Percentiles rank a stretch among this genome's conserved stretches.
Conservation (phyloP, 2,113 vertebrate species). For the Columbina picui region DNA sequence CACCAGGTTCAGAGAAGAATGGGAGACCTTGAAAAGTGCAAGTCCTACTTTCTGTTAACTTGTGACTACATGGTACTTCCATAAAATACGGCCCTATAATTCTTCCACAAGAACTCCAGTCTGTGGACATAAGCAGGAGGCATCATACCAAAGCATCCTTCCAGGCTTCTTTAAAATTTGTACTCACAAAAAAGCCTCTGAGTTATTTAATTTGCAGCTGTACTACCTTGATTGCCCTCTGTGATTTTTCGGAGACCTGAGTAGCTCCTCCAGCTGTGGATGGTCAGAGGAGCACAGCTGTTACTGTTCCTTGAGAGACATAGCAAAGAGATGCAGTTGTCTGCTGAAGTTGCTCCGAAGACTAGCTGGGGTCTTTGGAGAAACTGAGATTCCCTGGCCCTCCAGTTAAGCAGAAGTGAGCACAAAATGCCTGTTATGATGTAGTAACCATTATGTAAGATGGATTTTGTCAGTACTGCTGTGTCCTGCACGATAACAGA, state of each 20-base stretch:
- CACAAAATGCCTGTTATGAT: background rate
- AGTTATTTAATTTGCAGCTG: background rate
- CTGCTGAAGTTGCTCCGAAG: background rate
- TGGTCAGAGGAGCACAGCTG: background rate
- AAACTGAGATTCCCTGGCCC: background rate
- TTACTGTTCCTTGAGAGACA: background rate
- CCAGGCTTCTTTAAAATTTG: background rate
- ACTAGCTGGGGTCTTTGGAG: background rate
- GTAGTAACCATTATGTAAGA: background rate
- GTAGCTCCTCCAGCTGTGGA: background rate
- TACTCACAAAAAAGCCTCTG: background rate
- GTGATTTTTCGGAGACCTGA: background rate
- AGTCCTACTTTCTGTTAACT: background rate
- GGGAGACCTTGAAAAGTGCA: background rate
- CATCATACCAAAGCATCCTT: accelerated
- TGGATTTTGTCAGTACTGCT: background rate
- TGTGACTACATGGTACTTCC: background rate
- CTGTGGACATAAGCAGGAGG: background rate
- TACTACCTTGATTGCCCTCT: background rate
- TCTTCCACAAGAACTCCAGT: background rate
- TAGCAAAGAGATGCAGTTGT: background rate
- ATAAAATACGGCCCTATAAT: accelerated
- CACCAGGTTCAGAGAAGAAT: background rate
- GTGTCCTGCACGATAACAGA: background rate
- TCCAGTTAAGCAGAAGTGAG: background rate